Conservation (phyloP, 2,888 invertebrate genomes). For the Pammene aurita region DNA sequence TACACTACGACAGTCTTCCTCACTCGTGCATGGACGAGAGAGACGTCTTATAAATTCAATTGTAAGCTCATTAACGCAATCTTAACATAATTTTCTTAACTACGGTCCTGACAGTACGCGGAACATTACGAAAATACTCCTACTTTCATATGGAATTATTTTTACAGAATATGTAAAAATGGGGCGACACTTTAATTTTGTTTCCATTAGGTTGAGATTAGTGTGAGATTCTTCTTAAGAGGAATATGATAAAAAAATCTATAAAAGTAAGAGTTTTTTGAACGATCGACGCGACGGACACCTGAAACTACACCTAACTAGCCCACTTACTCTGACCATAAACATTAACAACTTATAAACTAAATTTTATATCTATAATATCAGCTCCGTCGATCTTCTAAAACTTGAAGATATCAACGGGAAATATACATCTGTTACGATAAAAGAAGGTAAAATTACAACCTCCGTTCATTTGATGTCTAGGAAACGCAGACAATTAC, state of each 20-base stretch:
- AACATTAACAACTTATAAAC: slow-evolving; percentile 38
- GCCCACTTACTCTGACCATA: slow-evolving; percentile 34
- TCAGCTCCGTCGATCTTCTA: slow-evolving; percentile 33
- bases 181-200: too few relatives aligned
- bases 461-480: slow-evolving; percentile 33
- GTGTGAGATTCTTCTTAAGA: neutral
- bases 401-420: slow-evolving; percentile 38
- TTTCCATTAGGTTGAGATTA: neutral
- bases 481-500: slow-evolving; percentile 8
- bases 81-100: slow-evolving; percentile 26
- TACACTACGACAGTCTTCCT: slow-evolving; percentile 40
- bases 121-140: neutral
- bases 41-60: slow-evolving; percentile 40
- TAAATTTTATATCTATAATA: slow-evolving; percentile 17
- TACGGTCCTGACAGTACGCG: slow-evolving; percentile 12
- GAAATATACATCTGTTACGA: slow-evolving; percentile 35
- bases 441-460: slow-evolving; percentile 35
- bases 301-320: slow-evolving; percentile 28
- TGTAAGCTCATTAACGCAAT: slow-evolving; percentile 39
- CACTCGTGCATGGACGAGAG: slow-evolving; percentile 24
- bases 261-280: neutral
- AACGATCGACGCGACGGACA: neutral
- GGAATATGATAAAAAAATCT: too few relatives aligned
- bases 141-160: neutral
- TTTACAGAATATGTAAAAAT: too few relatives aligned